Evolutionary conservation across 2,888 invertebrate species (phyloP), one percentile per base, ranked within the genome.

Genomic region (Lydus trimaculatus): DNA sequence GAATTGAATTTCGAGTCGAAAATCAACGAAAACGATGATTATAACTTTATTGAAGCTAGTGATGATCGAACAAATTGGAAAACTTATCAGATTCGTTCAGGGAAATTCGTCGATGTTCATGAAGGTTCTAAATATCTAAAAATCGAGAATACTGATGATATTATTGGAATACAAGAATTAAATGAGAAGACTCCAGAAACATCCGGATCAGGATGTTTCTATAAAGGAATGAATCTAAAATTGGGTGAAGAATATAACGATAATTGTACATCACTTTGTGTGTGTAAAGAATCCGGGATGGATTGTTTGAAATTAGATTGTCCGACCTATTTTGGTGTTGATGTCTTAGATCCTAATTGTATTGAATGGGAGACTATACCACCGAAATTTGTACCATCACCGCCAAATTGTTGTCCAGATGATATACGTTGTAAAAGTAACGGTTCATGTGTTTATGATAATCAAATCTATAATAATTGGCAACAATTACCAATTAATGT

Each of bases 281-380:
- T 91, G 66, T 96, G 96, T 80, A 89, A 89, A 1, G 89, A 89
- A 1, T 87, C 87, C 0, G 92, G 91, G 75, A 89, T 91, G 0
- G 91, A 93, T 73, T 97, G 96, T 80, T 90, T 91, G 0, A 91
- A 92, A 58, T 87, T 97, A 31, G 91, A 94, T 72, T 97, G 96
- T 78, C 91, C 96, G 73, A 92, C 93, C 0, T 92, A 92, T 76
- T 95, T 94, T 71, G 95, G 94, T 0, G 86, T 95, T n/a, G 95
- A 96, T 80, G 90, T 95, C 8, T 85, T 95, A 59, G 94, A 95
- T 79, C 92, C 95, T 0, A 90, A 92, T 70, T 97, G 96, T 80
- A 87, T 96, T 9, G 90, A 92, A 73, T 96, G 96, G 96, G 95
- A 95, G 70, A 92, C 94, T 0, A 91, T 91, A 25, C 94, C 94